A percentile compares a stretch with the other conserved stretches of the same genome.
Conservation (phyloP, 2,113 vertebrate genomes). For the Ophthalmolycus amberensis region DNA sequence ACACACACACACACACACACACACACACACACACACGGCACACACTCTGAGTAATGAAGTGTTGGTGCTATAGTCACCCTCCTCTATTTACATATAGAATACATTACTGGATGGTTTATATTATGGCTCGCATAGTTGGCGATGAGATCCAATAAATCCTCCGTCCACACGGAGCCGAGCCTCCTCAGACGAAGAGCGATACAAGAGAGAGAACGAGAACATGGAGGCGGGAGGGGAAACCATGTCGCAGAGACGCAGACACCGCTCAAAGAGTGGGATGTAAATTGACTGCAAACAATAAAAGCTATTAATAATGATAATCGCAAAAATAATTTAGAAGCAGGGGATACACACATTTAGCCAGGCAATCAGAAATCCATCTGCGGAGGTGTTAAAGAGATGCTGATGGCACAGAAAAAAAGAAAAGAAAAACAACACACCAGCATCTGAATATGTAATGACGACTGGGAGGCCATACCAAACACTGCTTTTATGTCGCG, state of each 20-base stretch:
- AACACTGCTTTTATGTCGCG: slow-evolving; percentile 79
- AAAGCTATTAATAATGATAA: slow-evolving; percentile 81
- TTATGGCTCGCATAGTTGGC: slow-evolving; percentile 42
- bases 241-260: slow-evolving; percentile 35
- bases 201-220: slow-evolving; percentile 23
- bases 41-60: slow-evolving; percentile 68
- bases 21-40: background rate
- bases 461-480: slow-evolving; percentile 77
- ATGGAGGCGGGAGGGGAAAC: slow-evolving; percentile 37
- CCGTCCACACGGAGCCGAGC: slow-evolving; percentile 7
- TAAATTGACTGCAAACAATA: slow-evolving; percentile 76
- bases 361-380: slow-evolving; percentile 82
- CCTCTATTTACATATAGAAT: slow-evolving; percentile 74
- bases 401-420: slow-evolving; percentile 78
- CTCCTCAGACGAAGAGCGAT: slow-evolving; percentile 22
- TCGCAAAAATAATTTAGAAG: slow-evolving; percentile 77
- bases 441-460: slow-evolving; percentile 78
- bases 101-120: slow-evolving; percentile 69
- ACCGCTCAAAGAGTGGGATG: slow-evolving; percentile 54
- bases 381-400: slow-evolving; percentile 80
- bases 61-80: slow-evolving; percentile 49
- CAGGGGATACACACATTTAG: slow-evolving; percentile 80
- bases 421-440: slow-evolving; percentile 39
- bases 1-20: background rate
- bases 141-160: slow-evolving; percentile 67